Evolutionary conservation across 2,888 invertebrate species (phyloP), one percentile per base, ranked within the genome.

Genomic region (Chloroclysta siterata): DNA sequence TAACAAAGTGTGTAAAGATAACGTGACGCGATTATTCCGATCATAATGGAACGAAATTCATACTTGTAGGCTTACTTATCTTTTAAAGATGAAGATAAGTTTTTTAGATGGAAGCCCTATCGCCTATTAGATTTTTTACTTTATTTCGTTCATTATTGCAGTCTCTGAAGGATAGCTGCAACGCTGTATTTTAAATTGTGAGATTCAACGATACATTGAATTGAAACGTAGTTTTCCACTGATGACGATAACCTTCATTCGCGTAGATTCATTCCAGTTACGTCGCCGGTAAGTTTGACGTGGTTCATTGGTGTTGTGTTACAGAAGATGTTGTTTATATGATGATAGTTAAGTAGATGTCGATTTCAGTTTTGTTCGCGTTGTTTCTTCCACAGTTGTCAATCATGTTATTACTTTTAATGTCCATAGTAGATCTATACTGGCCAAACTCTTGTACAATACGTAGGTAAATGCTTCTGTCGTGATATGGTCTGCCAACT

Each of bases 11-110:
- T 13, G 15, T 33, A 6, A 44, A 6, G 15, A n/a, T 46, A 36
- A 7, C 47, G 47, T 33, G 44, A 33, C 6, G 15, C 44, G 5
- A 29, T 14, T 53, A 55, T 22, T 36, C 53, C 42, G 46, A 47
- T 15, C 2, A 39, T 52, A n/a, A 13, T 41, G 17, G 41, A 28
- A 41, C 53, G 2, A 39, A 52, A 11, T 11, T 29, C 29, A 48
- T 28, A 28, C 33, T n/a, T 50, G 1, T 1, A 22, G 22, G 22
- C 22, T 22, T 22, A 22, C 22, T 22, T 22, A n/a, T 46, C 8
- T 33, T 33, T 2, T 33, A 8, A 33, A 33, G 7, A 33, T 33
- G 6, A 44, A 44, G 5, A 8, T 46, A 17, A 46, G 44, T 33
- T 11, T 39, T 39, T 39, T 11, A 46, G 46, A 46, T 46, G 46